Evolutionary conservation across 2,113 vertebrate species (phyloP).

Genomic region (Salvelinus alpinus): DNA sequence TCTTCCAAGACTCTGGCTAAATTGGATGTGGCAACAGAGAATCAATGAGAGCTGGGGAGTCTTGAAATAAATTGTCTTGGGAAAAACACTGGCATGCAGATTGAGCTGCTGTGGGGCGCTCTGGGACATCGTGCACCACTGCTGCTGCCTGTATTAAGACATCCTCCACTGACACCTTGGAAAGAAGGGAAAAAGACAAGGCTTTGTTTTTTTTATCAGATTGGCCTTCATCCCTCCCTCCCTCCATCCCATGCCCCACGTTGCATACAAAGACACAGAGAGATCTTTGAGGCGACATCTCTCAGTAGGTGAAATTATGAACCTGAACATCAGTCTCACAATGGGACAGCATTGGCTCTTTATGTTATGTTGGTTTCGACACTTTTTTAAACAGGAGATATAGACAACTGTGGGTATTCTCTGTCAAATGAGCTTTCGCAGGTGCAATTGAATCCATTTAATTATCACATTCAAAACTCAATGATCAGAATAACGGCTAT

Average conservation of each 20-base stretch:
- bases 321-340: not conserved
- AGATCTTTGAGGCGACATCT: not conserved
- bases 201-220: not conserved
- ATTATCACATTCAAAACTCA: constrained; percentile 47
- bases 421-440: constrained; percentile 1
- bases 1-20: constrained; percentile 42
- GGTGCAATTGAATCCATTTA: constrained; percentile 11
- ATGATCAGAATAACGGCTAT: constrained; percentile 25
- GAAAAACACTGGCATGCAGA: constrained; percentile 32
- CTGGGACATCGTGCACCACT: not conserved
- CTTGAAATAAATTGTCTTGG: constrained; percentile 41
- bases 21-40: constrained; percentile 53
- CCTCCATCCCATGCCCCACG: not conserved
- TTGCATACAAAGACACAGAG: not conserved
- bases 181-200: not conserved
- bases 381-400: constrained; percentile 18
- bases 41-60: constrained; percentile 35
- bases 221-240: not conserved
- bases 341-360: not conserved
- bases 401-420: not conserved
- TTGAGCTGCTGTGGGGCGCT: not conserved
- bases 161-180: constrained; percentile 5
- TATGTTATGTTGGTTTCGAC: not conserved
- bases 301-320: not conserved
- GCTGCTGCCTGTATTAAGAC: constrained; percentile 8